Conservation (phyloP, 1,140 invertebrate genomes). For the Gryon sp. region DNA sequence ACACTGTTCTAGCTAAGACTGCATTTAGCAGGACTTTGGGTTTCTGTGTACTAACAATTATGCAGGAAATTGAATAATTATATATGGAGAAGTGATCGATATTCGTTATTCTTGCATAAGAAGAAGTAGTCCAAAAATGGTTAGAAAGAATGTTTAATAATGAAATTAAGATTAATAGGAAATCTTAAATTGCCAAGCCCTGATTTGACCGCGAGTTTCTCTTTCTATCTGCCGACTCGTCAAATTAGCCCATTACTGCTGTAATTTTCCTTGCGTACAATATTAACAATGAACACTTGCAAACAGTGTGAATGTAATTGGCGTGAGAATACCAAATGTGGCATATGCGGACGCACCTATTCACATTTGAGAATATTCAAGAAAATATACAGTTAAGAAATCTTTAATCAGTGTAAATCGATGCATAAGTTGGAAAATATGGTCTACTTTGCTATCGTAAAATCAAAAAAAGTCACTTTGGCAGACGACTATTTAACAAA, state of each 20-base stretch:
- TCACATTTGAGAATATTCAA: neutral
- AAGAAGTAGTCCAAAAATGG: too few species aligned
- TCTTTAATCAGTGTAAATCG: constrained; percentile 15
- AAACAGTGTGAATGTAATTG: constrained; percentile 37
- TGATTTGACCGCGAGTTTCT: neutral
- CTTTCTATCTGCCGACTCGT: constrained; percentile 8
- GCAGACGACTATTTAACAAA: neutral
- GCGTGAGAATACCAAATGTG: constrained; percentile 43
- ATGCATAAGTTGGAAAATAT: constrained; percentile 29
- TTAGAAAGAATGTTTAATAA: too few species aligned
- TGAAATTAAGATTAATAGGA: constrained; percentile 3
- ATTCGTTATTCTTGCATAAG: constrained; percentile 17
- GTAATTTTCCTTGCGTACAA: constrained; percentile 6
- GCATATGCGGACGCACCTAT: constrained; percentile 19
- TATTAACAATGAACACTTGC: neutral
- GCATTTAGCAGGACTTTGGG: too few species aligned
- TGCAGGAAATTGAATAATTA: constrained; percentile 28
- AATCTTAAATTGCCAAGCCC: neutral
- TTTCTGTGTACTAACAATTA: too few species aligned
- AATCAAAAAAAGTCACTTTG: too few species aligned
- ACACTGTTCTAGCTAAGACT: neutral
- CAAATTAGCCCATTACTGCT: constrained; percentile 18
- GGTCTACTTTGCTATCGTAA: constrained; percentile 3
- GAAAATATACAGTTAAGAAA: constrained; percentile 8
- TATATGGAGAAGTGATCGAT: constrained; percentile 15